Evolutionary conservation across 2,888 invertebrate genomes (phyloP), one percentile per base, ranked within the genome.

Genomic region (Piscicola geometra): DNA sequence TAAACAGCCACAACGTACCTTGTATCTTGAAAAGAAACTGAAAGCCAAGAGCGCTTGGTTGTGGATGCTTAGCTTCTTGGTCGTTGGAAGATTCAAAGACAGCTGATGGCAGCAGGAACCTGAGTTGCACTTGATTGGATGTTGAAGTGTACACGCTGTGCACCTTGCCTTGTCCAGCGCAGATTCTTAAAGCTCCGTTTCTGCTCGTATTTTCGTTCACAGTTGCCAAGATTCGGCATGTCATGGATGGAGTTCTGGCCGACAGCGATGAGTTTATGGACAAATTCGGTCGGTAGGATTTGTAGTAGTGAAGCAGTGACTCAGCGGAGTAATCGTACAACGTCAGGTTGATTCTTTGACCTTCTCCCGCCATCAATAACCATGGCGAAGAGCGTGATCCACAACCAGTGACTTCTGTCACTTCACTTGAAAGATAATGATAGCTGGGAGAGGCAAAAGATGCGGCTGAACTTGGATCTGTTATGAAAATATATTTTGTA

Each of bases 311-410:
- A 3, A 28, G 5, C 15, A 52, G 30, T 1, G 75, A 36, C 21
- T 28, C 52, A 35, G 5, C 25, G n/a, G 76, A 71, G 47, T 76
- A 77, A 50, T 77, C 77, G 25, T 25, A 60, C 0, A 77, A 60
- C 3, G 76, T 77, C 35, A 77, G 41, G 64, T 77, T 77, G 25
- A 77, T 60, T 2, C 69, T 60, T 33, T 77, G 77, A 1, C 77
- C 77, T 2, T 71, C 72, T 1, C 66, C 71, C 9, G 76, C 76
- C 75, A 69, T 36, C 25, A 78, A 67, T 33, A 76, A 32, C 78
- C 78, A 78, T 28, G 78, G 78, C 3, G 74, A 56, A 28, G 70
- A 76, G 1, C 52, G 41, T 3, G 69, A 41, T n/a, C 78, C 78
- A 30, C 78, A 78, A 21, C 76, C 74, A 1, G 76, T 74, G 28